phyloP scores from a whole-genome alignment of 1,140 invertebrate species.

The Hypsibius dujardini region DNA sequence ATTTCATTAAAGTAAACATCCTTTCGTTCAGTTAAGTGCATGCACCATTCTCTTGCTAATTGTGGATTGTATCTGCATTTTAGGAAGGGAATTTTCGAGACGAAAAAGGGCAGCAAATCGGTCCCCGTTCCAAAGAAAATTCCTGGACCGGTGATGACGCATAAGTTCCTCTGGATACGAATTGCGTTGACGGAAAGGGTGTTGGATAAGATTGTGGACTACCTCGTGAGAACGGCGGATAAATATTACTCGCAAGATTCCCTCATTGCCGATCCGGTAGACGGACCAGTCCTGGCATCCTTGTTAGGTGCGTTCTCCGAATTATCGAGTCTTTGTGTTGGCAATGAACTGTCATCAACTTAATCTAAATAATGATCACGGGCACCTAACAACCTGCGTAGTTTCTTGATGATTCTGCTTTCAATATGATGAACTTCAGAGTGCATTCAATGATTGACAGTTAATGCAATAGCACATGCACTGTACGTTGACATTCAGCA shows the following conservation, averaged over 20 bases:
- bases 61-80: no score
- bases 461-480: background rate
- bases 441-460: background rate
- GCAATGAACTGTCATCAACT: background rate
- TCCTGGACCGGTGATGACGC: conserved; percentile 34
- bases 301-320: conserved; percentile 43
- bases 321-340: background rate
- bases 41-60: no score
- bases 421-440: background rate
- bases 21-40: no score
- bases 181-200: conserved; percentile 69
- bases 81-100: conserved; percentile 17
- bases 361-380: background rate
- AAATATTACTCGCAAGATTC: conserved; percentile 70
- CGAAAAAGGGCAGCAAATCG: background rate
- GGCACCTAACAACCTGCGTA: background rate
- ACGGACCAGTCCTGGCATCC: conserved; percentile 73
- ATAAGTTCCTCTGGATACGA: conserved; percentile 63
- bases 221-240: conserved; percentile 59
- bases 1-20: no score
- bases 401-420: background rate
- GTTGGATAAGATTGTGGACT: conserved; percentile 65
- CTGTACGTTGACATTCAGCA: no score
- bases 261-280: conserved; percentile 66
- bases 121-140: conserved; percentile 39